Evolutionary conservation across 2,797 vertebrate species (phyloP).

Genomic region (Onychomys leucogaster): DNA sequence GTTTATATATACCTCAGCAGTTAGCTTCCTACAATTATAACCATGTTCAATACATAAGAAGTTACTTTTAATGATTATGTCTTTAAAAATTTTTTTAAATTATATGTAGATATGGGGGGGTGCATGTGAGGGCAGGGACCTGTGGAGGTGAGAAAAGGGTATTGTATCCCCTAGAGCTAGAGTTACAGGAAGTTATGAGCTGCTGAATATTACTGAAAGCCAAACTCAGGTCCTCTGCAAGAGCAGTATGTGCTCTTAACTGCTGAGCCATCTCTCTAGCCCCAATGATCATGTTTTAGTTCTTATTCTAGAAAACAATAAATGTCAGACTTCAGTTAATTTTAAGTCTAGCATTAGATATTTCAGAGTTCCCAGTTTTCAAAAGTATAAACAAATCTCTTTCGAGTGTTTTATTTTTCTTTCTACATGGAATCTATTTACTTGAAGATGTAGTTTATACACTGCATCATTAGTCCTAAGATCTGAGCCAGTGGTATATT

Average conservation of each 20-base stretch:
- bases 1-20: background rate
- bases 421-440: slow-evolving; percentile 5
- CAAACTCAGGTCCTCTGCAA: background rate
- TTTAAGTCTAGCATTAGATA: background rate
- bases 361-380: background rate
- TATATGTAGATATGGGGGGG: background rate
- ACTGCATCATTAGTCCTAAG: background rate
- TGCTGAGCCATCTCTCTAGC: background rate
- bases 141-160: background rate
- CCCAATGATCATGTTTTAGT: background rate
- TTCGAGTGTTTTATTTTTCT: background rate
- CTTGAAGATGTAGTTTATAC: slow-evolving; percentile 32
- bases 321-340: background rate
- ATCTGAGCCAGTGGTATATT: background rate
- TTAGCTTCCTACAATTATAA: background rate
- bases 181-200: background rate
- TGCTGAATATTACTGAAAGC: background rate
- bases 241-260: background rate
- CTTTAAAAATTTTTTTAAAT: background rate
- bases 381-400: background rate
- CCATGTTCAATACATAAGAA: background rate
- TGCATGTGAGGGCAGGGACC: background rate
- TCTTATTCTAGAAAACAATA: background rate
- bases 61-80: background rate
- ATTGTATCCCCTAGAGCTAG: background rate